These are phyloP conservation scores for Coregonus clupeaformis DNA, from an alignment of 2,113 vertebrate species.

Conservation along the genomic window DNA sequence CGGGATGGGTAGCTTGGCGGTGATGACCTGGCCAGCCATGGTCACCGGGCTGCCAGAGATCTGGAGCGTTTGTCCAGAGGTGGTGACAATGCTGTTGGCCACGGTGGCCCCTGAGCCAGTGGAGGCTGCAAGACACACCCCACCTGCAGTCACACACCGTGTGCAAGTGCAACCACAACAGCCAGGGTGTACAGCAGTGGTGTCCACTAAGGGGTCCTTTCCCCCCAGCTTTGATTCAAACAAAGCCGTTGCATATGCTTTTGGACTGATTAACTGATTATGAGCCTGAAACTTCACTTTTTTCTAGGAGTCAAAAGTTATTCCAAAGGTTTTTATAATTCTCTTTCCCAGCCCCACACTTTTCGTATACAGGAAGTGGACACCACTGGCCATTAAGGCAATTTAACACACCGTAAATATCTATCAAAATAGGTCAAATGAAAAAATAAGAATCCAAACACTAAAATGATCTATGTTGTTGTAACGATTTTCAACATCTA, in stretches of 20 bases:
- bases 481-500: too few species aligned
- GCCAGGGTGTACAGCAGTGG: background rate
- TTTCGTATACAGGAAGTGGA: slow-evolving; percentile 45
- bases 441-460: too few species aligned
- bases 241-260: too few species aligned
- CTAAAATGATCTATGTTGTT: background rate
- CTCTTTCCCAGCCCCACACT: background rate
- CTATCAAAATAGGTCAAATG: background rate
- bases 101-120: slow-evolving; percentile 85
- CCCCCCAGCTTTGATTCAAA: too few species aligned
- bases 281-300: too few species aligned
- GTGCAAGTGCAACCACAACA: background rate
- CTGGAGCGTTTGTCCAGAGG: slow-evolving; percentile 88
- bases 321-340: too few species aligned
- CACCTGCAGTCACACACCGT: slow-evolving; percentile 15
- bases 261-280: too few species aligned
- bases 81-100: slow-evolving; percentile 33
- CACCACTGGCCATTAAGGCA: slow-evolving; percentile 44
- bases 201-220: background rate
- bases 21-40: slow-evolving; percentile 93
- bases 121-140: slow-evolving; percentile 66
- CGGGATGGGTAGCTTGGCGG: slow-evolving; percentile 92
- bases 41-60: slow-evolving; percentile 84
- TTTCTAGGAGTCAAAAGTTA: too few species aligned
- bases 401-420: background rate